Evolutionary conservation across 1,140 invertebrate genomes (phyloP).

Genomic region (Aphelinus certus): DNA sequence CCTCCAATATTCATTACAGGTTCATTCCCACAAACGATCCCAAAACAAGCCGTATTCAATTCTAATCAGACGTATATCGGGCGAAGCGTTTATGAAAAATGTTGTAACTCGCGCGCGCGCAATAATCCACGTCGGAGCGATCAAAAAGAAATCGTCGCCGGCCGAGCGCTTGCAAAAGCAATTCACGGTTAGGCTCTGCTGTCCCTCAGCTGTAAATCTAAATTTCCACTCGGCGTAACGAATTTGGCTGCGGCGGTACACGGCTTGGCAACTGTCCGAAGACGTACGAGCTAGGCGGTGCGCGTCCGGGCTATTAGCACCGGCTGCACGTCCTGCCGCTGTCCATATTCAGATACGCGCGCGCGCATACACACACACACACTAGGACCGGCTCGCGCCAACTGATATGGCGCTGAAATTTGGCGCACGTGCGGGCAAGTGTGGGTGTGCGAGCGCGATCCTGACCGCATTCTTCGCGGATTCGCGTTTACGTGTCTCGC

Average conservation of each 20-base stretch:
- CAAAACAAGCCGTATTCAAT: too few species aligned
- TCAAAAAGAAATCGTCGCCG: too few species aligned
- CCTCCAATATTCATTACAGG: too few species aligned
- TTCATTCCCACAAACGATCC: too few species aligned
- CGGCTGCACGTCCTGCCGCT: conserved; percentile 17
- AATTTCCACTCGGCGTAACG: too few species aligned
- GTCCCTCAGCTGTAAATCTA: too few species aligned
- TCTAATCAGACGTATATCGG: too few species aligned
- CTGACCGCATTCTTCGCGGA: conserved; percentile 20
- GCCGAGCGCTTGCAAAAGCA: too few species aligned
- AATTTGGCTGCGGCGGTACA: not conserved
- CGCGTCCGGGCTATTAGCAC: conserved; percentile 30
- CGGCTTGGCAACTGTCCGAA: not conserved
- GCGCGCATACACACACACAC: not conserved
- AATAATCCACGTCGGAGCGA: too few species aligned
- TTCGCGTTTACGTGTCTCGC: not conserved
- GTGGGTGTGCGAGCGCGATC: conserved; percentile 1
- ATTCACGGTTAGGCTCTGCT: too few species aligned
- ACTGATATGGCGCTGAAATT: conserved; percentile 18
- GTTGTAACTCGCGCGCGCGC: too few species aligned
- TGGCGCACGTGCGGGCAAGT: not conserved
- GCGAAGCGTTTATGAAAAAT: too few species aligned
- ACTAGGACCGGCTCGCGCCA: conserved; percentile 7
- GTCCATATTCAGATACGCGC: conserved; percentile 14
- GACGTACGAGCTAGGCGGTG: conserved; percentile 17